Percentiles rank a stretch among this genome's conserved stretches.
Conservation (phyloP, 2,113 vertebrate genomes). For the Oryctolagus cuniculus region DNA sequence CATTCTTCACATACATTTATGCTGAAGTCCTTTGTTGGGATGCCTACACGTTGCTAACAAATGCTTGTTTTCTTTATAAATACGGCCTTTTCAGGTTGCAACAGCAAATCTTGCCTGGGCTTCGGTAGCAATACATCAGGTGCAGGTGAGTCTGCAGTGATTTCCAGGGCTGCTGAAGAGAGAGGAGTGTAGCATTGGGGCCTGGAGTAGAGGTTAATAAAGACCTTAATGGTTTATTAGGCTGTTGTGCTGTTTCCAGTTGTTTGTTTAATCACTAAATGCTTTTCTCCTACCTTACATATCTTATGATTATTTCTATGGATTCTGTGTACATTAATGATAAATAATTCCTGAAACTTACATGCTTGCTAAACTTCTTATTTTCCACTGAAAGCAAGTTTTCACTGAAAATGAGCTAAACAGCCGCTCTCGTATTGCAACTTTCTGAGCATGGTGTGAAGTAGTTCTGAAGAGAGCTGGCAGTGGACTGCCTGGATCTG, state of each 20-base stretch:
- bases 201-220: rapidly evolving
- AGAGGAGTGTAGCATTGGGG: background rate
- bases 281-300: background rate
- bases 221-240: background rate
- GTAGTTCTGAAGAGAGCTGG: rapidly evolving
- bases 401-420: too few relatives aligned
- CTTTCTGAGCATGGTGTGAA: background rate
- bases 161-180: background rate
- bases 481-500: rapidly evolving
- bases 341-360: too few relatives aligned
- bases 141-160: constrained; percentile 91
- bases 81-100: constrained; percentile 92
- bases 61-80: rapidly evolving
- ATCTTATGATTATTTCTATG: rapidly evolving
- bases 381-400: background rate
- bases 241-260: background rate
- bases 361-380: rapidly evolving
- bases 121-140: constrained; percentile 98
- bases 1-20: rapidly evolving
- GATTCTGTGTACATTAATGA: too few relatives aligned
- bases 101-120: constrained; percentile 98
- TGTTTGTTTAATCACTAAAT: too few relatives aligned
- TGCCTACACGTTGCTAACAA: rapidly evolving
- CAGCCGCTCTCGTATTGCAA: too few relatives aligned
- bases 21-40: background rate